Percentiles rank a stretch among this genome's conserved stretches.
phyloP scores from a whole-genome alignment of 2,888 invertebrate species.

The Monoplex corrugatus region DNA sequence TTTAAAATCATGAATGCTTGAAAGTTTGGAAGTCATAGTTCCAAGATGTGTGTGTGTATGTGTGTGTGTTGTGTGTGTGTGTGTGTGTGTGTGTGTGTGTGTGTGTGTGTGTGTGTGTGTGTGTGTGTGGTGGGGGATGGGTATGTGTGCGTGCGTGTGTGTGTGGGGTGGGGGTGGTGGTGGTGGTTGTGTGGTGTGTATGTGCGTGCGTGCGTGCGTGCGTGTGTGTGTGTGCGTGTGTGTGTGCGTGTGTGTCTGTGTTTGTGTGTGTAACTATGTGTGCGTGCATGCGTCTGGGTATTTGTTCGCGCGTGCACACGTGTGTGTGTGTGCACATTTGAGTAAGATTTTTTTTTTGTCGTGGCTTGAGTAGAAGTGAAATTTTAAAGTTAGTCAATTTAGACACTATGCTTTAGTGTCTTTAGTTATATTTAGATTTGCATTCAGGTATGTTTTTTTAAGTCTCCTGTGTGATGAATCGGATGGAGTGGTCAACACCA shows the following conservation, averaged over 20 bases:
- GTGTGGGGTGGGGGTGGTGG: not conserved
- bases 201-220: not conserved
- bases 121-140: not conserved
- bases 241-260: not conserved
- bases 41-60: too few species aligned
- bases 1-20: too few species aligned
- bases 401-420: too few species aligned
- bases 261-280: not conserved
- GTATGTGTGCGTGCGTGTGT: not conserved
- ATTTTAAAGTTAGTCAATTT: too few species aligned
- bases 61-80: too few species aligned
- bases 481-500: too few species aligned
- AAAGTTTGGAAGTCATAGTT: too few species aligned
- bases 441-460: too few species aligned
- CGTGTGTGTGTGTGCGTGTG: slow-evolving; percentile 10
- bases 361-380: too few species aligned
- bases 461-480: too few species aligned
- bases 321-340: not conserved
- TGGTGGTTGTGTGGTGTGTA: not conserved
- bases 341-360: not conserved
- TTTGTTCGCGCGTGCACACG: not conserved
- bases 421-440: too few species aligned
- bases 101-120: not conserved
- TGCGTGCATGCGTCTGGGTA: not conserved
- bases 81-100: too few species aligned